Evolutionary conservation across 2,888 invertebrate genomes (phyloP).

Genomic region (Nephrocerus scutellatus): DNA sequence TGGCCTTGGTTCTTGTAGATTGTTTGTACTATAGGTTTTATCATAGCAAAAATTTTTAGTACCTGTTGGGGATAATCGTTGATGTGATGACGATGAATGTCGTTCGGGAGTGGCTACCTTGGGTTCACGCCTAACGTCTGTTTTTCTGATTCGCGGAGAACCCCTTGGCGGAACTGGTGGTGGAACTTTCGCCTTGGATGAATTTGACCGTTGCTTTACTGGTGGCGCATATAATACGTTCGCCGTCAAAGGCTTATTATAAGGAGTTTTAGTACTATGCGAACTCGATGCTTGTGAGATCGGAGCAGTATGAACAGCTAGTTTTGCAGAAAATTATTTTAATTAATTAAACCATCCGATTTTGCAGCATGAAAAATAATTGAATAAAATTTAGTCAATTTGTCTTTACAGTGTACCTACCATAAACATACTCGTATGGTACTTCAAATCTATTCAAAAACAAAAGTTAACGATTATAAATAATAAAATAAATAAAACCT

Average conservation of each 20-base stretch:
- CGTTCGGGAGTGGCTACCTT: conserved; percentile 7
- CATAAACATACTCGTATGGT: too few species aligned
- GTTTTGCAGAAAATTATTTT: conserved; percentile 48
- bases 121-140: conserved; percentile 23
- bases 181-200: conserved; percentile 66
- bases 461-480: too few species aligned
- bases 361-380: conserved; percentile 25
- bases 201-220: conserved; percentile 37
- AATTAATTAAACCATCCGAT: conserved; percentile 10
- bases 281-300: conserved; percentile 35
- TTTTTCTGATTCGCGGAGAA: conserved; percentile 55
- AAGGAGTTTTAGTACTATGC: conserved; percentile 8
- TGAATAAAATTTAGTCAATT: not conserved
- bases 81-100: conserved; percentile 16
- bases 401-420: too few species aligned
- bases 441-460: too few species aligned
- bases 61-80: conserved; percentile 21
- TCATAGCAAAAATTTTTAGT: conserved; percentile 9
- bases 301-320: conserved; percentile 51
- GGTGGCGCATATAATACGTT: conserved; percentile 27
- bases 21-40: conserved; percentile 16
- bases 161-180: conserved; percentile 85
- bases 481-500: too few species aligned
- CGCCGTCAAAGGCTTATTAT: conserved; percentile 13
- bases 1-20: conserved; percentile 31